These are phyloP conservation scores for Syrista parreyssii DNA, from an alignment of 2,888 invertebrate genomes.

Conservation along the genomic window DNA sequence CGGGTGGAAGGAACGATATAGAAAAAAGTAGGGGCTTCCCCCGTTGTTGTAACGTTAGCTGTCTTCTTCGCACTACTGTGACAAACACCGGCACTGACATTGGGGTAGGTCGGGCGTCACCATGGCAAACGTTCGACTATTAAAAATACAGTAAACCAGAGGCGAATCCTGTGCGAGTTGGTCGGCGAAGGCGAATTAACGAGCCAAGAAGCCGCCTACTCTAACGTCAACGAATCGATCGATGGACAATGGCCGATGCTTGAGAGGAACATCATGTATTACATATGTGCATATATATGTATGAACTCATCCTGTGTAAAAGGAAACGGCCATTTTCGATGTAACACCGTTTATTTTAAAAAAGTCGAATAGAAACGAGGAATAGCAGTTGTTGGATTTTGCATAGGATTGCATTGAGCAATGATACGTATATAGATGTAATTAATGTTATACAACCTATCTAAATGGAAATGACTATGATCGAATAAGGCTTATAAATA, in stretches of 20 bases:
- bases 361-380: neutral
- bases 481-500: neutral
- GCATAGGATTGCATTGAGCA: neutral
- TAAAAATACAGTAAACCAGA: constrained; percentile 4
- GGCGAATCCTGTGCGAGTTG: neutral
- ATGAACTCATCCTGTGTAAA: neutral
- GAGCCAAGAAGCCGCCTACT: neutral
- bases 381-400: neutral
- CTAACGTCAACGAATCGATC: neutral
- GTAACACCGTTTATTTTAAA: neutral
- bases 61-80: neutral
- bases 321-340: neutral
- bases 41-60: neutral
- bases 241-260: neutral
- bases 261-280: neutral
- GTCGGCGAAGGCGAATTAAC: neutral
- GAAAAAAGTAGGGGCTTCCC: neutral
- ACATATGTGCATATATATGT: neutral
- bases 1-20: neutral
- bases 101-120: constrained; percentile 34
- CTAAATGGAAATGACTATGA: neutral
- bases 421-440: neutral
- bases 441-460: neutral
- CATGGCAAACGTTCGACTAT: constrained; percentile 6
- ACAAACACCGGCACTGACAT: constrained; percentile 20